Evolutionary conservation across 1,140 invertebrate species (phyloP), one percentile per base, ranked within the genome.

Genomic region (Frieseomelitta varia): DNA sequence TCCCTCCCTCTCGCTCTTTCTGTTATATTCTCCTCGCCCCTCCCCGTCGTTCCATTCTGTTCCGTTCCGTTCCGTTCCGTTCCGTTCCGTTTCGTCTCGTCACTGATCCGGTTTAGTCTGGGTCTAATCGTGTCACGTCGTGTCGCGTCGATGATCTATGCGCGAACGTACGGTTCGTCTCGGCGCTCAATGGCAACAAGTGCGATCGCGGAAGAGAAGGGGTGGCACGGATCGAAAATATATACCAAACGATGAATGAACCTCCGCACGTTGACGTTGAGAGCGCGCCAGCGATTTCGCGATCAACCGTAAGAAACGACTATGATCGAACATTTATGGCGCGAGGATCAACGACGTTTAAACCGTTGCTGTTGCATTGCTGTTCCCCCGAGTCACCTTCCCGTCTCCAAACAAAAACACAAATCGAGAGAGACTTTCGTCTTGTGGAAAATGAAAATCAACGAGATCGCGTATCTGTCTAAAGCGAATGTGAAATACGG

Each of bases 181-280:
- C 47, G 81, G 8, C 56, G 75, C 81, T 84, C 55, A 84, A 79
- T 79, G 82, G 88, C 87, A 89, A 88, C 88, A 85, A 89, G 88
- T 86, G 80, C 67, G 80, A 88, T 61, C 68, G 65, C 19, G 21
- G 65, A 65, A 27, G 77, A 61, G 68, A 55, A 71, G 63, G 73
- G 73, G 53, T 58, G 69, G 74, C 72, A 79, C 34, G 79, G 85
- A 87, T 87, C 79, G 63, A 88, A 87, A 87, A 85, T 87, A 84
- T 84, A 90, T 85, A 90, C 81, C 77, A 56, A 90, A 90, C 88
- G 88, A 90, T 87, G 89, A 90, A 87, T 88, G 88, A 89, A 87
- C 77, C 87, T 80, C 12, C 79, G 39, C 83, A 71, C 79, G 87
- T 82, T 85, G 79, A 85, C 86, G 86, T 82, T 87, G 87, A 61